A percentile compares a stretch with the other conserved stretches of the same genome.
Conservation (phyloP, 2,113 vertebrate genomes). For the Neogobius melanostomus region DNA sequence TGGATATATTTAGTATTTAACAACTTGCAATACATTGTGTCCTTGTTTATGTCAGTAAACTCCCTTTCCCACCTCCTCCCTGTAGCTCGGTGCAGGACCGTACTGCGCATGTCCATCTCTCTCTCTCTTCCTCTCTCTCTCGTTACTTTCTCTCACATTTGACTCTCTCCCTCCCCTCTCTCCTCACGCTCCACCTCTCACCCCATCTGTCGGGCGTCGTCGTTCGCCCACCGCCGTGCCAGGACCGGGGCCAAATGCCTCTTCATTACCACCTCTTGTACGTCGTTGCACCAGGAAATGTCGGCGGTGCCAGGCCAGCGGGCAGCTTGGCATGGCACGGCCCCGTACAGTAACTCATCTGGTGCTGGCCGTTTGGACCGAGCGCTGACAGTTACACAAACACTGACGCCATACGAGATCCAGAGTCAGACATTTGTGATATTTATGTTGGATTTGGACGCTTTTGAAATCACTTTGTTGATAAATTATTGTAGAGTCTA, state of each 20-base stretch:
- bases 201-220: slow-evolving; percentile 62
- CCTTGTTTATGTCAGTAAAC: no score
- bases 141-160: slow-evolving; percentile 51
- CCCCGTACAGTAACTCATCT: slow-evolving; percentile 1
- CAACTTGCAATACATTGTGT: no score
- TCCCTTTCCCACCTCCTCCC: slow-evolving; percentile 34
- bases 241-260: slow-evolving; percentile 62
- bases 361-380: background rate
- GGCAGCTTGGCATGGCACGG: background rate
- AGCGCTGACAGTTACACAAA: background rate
- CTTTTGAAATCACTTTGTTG: background rate
- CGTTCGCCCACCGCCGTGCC: slow-evolving; percentile 60
- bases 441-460: background rate
- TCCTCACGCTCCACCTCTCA: slow-evolving; percentile 59
- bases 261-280: slow-evolving; percentile 42
- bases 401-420: background rate
- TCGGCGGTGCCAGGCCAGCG: slow-evolving; percentile 12
- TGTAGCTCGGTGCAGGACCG: slow-evolving; percentile 20
- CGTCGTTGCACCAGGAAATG: slow-evolving; percentile 29
- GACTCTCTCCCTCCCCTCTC: slow-evolving; percentile 58
- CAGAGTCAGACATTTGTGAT: background rate
- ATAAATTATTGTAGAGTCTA: no score
- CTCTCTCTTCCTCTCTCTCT: slow-evolving; percentile 51
- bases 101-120: slow-evolving; percentile 65
- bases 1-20: no score